Conservation (phyloP, 2,113 vertebrate genomes). For the Egretta garzetta region DNA sequence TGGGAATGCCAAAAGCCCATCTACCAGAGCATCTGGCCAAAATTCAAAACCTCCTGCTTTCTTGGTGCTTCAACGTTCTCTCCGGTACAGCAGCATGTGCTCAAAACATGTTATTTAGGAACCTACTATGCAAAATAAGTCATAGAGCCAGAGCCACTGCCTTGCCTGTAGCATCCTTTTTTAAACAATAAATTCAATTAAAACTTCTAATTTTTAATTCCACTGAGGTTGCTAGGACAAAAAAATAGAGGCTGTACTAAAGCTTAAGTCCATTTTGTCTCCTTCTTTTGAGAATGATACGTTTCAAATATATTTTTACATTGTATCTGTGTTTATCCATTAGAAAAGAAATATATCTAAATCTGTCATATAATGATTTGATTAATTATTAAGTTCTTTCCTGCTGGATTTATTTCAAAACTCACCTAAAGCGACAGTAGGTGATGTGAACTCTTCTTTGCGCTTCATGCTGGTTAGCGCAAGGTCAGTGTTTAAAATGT, state of each 20-base stretch:
- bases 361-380: neutral
- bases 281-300: neutral
- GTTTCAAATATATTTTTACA: neutral
- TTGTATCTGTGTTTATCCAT: neutral
- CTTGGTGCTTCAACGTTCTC: neutral
- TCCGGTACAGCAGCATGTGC: neutral
- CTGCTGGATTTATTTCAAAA: neutral
- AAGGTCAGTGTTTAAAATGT: neutral
- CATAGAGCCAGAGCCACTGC: neutral
- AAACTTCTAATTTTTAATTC: neutral
- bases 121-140: neutral
- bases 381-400: neutral
- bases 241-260: neutral
- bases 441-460: neutral
- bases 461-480: neutral
- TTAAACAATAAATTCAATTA: neutral
- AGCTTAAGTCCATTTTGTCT: neutral
- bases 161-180: neutral
- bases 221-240: neutral
- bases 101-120: neutral
- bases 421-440: neutral
- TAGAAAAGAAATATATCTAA: neutral
- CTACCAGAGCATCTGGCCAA: neutral
- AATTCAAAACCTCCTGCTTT: neutral
- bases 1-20: neutral